Evolutionary conservation across 2,888 invertebrate species (phyloP).

Genomic region (Xestia ashworthii): DNA sequence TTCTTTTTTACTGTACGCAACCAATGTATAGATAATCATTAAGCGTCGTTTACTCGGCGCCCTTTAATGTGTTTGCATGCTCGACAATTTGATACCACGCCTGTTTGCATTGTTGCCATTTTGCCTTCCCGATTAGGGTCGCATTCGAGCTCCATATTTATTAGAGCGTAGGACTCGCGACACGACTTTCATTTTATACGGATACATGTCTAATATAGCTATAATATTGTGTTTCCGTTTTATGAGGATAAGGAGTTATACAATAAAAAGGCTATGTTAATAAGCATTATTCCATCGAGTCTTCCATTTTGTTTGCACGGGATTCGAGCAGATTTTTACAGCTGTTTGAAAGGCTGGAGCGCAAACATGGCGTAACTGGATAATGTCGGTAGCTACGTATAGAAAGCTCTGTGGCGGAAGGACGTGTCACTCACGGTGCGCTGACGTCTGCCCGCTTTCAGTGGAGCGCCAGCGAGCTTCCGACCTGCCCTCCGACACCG

Average conservation of each 20-base stretch:
- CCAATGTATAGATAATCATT: constrained; percentile 87
- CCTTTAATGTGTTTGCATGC: constrained; percentile 89
- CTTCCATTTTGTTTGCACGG: constrained; percentile 43
- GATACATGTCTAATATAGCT: constrained; percentile 78
- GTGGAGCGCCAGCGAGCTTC: constrained; percentile 81
- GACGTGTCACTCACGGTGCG: constrained; percentile 86
- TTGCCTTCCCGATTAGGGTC: constrained; percentile 89
- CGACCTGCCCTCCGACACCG: constrained; percentile 85
- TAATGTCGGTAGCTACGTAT: constrained; percentile 73
- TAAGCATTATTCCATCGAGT: constrained; percentile 11
- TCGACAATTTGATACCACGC: constrained; percentile 88
- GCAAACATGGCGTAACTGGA: constrained; percentile 76
- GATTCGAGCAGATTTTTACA: constrained; percentile 60
- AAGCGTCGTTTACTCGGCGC: constrained; percentile 84
- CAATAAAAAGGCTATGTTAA: constrained; percentile 56
- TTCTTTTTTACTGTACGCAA: constrained; percentile 76
- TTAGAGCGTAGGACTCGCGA: constrained; percentile 87
- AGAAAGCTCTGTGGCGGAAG: constrained; percentile 84
- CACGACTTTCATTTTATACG: constrained; percentile 88
- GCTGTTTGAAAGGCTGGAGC: constrained; percentile 65
- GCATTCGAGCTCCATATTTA: constrained; percentile 88
- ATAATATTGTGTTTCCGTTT: constrained; percentile 78
- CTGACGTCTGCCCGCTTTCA: constrained; percentile 86
- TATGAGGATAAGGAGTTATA: constrained; percentile 74
- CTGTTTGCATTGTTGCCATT: constrained; percentile 89